phyloP scores from a whole-genome alignment of 2,888 invertebrate genomes.

The Phengaris alcon region DNA sequence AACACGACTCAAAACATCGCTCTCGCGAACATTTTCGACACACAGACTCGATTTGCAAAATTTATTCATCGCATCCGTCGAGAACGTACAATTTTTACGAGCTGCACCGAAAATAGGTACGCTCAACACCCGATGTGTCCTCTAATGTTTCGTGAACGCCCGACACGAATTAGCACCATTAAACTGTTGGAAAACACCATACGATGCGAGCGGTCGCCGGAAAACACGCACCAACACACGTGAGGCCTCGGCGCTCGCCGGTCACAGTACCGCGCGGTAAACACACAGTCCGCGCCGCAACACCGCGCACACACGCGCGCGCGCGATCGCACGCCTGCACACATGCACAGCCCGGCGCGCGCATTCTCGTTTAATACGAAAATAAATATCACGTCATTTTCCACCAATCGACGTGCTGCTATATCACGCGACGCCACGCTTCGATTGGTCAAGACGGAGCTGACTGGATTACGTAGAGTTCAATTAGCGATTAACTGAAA shows the following conservation, averaged over 20 bases:
- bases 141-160: conserved; percentile 56
- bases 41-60: conserved; percentile 76
- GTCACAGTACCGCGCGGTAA: conserved; percentile 77
- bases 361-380: conserved; percentile 60
- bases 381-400: conserved; percentile 70
- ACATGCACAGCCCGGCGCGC: conserved; percentile 55
- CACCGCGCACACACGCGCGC: conserved; percentile 68
- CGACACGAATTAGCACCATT: conserved; percentile 66
- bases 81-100: conserved; percentile 72
- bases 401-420: conserved; percentile 55
- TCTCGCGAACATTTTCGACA: conserved; percentile 74
- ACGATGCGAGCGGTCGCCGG: conserved; percentile 62
- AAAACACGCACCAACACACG: conserved; percentile 63
- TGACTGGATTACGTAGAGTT: conserved; percentile 70
- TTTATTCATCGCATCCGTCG: conserved; percentile 79
- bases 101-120: conserved; percentile 62
- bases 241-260: conserved; percentile 84
- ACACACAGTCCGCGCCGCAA: conserved; percentile 72
- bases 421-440: conserved; percentile 57
- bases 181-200: conserved; percentile 69
- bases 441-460: conserved; percentile 65
- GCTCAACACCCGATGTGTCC: conserved; percentile 46
- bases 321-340: conserved; percentile 43
- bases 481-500: conserved; percentile 74
- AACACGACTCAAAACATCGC: conserved; percentile 74